A percentile compares a stretch with the other conserved stretches of the same genome.
Conservation (phyloP, 2,888 invertebrate species). For the Drosophila subquinaria region DNA sequence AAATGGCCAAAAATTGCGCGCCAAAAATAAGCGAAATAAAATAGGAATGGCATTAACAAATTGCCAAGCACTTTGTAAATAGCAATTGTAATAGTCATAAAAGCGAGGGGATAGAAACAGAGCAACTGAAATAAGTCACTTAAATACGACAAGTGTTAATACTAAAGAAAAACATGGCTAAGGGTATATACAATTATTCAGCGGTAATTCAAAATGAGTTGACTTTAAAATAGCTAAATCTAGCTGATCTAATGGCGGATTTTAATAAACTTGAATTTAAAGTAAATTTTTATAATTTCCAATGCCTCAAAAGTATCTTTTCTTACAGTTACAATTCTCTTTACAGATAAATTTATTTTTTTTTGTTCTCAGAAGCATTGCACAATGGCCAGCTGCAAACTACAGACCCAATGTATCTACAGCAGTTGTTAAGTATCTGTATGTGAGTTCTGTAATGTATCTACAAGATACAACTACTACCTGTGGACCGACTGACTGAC, state of each 20-base stretch:
- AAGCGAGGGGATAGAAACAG: background rate
- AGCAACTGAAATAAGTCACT: background rate
- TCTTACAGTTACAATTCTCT: constrained; percentile 1
- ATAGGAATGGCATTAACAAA: constrained; percentile 52
- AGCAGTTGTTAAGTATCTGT: constrained; percentile 2
- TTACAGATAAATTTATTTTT: constrained; percentile 11
- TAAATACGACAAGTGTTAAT: constrained; percentile 2
- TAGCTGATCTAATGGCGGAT: background rate
- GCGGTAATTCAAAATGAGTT: background rate
- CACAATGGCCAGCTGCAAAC: background rate
- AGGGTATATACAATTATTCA: background rate
- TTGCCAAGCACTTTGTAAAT: constrained; percentile 53
- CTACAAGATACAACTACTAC: constrained; percentile 37
- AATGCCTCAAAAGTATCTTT: constrained; percentile 14
- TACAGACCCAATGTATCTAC: constrained; percentile 1
- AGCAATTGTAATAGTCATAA: constrained; percentile 54
- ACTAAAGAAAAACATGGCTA: background rate
- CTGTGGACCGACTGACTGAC: constrained; percentile 12
- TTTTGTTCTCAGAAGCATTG: background rate
- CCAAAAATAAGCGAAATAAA: constrained; percentile 54
- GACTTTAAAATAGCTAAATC: constrained; percentile 17
- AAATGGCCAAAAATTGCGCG: constrained; percentile 59
- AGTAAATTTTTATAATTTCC: background rate
- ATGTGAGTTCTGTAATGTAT: constrained; percentile 15
- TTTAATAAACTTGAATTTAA: background rate